Conservation (phyloP, 2,888 invertebrate genomes). For the Megaustenia siamemsis region DNA sequence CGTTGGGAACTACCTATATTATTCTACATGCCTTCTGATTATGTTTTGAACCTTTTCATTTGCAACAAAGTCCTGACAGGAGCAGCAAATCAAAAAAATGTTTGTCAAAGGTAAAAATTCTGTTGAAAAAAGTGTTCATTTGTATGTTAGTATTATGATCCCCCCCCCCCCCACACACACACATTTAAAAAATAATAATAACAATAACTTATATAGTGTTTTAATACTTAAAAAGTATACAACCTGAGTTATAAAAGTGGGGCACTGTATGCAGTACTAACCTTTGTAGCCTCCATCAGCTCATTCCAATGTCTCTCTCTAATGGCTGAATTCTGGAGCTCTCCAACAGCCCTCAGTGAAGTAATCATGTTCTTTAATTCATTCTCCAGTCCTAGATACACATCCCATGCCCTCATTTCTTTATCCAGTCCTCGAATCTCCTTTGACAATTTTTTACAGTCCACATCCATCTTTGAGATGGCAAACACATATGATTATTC, state of each 20-base stretch:
- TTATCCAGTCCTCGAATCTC: slow-evolving; percentile 87
- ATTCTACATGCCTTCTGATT: too few species aligned
- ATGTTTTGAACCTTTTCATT: too few species aligned
- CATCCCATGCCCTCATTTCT: slow-evolving; percentile 97
- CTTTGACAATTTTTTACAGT: slow-evolving; percentile 98
- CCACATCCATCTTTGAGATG: slow-evolving; percentile 89
- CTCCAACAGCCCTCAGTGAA: slow-evolving; percentile 94
- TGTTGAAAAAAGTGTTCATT: too few species aligned
- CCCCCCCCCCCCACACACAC: too few species aligned
- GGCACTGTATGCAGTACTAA: slow-evolving; percentile 60
- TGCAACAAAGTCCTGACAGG: too few species aligned
- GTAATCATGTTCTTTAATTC: slow-evolving; percentile 97
- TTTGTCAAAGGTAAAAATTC: too few species aligned
- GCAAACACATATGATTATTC: neutral
- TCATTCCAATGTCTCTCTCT: slow-evolving; percentile 97
- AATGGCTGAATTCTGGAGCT: slow-evolving; percentile 96
- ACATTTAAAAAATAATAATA: too few species aligned
- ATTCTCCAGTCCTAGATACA: slow-evolving; percentile 84
- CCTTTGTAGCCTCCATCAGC: slow-evolving; percentile 96
- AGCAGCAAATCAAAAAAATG: too few species aligned
- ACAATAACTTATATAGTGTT: too few species aligned
- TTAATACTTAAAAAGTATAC: neutral
- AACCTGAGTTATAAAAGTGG: neutral
- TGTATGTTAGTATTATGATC: too few species aligned
- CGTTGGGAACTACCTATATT: too few species aligned